These are phyloP conservation scores for Chionomys nivalis DNA, from an alignment of 2,113 vertebrate species.

Conservation along the genomic window DNA sequence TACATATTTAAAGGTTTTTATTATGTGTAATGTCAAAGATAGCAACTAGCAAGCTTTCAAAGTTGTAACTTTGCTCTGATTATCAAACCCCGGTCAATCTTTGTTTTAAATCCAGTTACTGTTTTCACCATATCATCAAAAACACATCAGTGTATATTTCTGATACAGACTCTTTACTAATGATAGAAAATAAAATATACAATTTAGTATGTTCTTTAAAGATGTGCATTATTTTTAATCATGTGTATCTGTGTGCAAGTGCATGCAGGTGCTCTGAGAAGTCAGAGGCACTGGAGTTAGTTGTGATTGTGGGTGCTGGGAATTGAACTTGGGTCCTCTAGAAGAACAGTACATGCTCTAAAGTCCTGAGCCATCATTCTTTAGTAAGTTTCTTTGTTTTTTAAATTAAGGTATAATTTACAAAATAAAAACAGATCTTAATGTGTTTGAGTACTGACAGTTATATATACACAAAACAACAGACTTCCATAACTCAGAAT, in stretches of 20 bases:
- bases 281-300: background rate
- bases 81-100: background rate
- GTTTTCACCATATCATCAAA: background rate
- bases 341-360: background rate
- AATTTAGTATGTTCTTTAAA: background rate
- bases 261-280: background rate
- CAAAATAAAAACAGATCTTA: background rate
- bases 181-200: background rate
- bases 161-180: background rate
- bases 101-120: conserved; percentile 44
- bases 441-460: conserved; percentile 43
- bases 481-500: background rate
- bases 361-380: background rate
- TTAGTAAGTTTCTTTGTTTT: background rate
- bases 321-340: background rate
- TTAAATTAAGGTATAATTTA: background rate
- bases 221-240: background rate
- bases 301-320: background rate
- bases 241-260: background rate
- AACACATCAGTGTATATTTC: background rate
- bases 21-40: conserved; percentile 19
- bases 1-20: background rate
- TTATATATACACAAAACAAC: conserved; percentile 6
- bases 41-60: background rate
- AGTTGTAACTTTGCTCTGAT: background rate